These are phyloP conservation scores for Uria lomvia DNA, from an alignment of 2,113 vertebrate species.

Conservation along the genomic window DNA sequence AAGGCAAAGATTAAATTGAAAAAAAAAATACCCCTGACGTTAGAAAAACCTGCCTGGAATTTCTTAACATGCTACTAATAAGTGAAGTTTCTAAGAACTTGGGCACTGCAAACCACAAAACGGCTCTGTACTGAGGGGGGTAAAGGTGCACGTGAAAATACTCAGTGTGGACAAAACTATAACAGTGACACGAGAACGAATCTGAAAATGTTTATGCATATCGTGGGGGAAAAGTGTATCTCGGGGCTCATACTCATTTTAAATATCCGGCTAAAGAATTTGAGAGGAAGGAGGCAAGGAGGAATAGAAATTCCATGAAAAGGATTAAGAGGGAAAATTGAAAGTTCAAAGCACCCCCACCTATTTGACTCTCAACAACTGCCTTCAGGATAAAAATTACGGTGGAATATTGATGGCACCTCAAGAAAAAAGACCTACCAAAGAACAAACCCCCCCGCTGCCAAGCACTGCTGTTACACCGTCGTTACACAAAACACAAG, in stretches of 20 bases:
- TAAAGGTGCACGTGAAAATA: neutral
- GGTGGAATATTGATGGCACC: neutral
- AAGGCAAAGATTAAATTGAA: neutral
- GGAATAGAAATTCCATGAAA: neutral
- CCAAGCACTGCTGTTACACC: neutral
- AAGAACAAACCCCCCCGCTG: rapidly evolving
- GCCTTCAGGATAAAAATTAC: neutral
- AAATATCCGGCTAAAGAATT: neutral
- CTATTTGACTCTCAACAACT: neutral
- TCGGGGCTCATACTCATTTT: rapidly evolving
- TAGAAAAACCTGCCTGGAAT: neutral
- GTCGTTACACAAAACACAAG: neutral
- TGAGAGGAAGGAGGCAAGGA: neutral
- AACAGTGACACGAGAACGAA: neutral
- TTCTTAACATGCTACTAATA: rapidly evolving
- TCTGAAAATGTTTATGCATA: neutral
- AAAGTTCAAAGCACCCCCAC: neutral
- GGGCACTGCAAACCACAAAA: neutral
- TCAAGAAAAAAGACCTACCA: neutral
- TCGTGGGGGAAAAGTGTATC: neutral
- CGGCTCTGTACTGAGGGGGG: neutral
- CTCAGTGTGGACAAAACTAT: neutral
- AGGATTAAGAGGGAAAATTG: neutral
- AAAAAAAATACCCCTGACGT: rapidly evolving
- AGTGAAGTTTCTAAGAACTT: neutral